Evolutionary conservation across 1,140 invertebrate species (phyloP).

Genomic region (Argopecten irradians): DNA sequence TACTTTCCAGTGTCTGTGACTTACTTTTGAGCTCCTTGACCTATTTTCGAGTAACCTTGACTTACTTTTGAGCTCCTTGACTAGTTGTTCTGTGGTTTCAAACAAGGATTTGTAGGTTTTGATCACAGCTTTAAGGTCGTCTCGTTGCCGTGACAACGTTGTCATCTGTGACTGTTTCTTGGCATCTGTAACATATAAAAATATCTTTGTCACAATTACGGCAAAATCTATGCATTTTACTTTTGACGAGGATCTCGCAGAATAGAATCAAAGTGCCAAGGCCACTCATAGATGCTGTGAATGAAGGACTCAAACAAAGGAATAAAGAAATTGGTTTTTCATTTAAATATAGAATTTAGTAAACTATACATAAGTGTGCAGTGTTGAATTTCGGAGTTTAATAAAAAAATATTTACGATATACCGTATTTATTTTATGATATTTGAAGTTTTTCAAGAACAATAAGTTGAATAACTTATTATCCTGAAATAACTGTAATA

Average conservation of each 20-base stretch:
- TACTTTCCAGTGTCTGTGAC: conserved; percentile 57
- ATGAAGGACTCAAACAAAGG: too few relatives aligned
- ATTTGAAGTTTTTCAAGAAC: too few relatives aligned
- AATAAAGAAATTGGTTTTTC: too few relatives aligned
- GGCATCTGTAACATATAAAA: conserved; percentile 69
- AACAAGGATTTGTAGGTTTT: conserved; percentile 74
- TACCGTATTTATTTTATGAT: too few relatives aligned
- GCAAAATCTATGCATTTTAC: not conserved
- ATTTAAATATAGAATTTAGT: too few relatives aligned
- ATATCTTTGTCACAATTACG: not conserved
- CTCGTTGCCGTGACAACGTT: conserved; percentile 73
- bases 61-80: conserved; percentile 75
- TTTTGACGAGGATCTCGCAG: not conserved
- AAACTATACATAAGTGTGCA: too few relatives aligned
- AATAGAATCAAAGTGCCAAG: too few relatives aligned
- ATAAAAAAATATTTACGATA: too few relatives aligned
- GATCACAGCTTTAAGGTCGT: conserved; percentile 69
- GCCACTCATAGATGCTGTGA: too few relatives aligned
- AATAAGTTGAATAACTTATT: too few relatives aligned
- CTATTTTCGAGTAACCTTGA: not conserved
- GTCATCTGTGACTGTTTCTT: conserved; percentile 76
- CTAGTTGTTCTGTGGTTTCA: conserved; percentile 73
- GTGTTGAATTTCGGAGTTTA: too few relatives aligned
- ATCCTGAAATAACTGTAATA: too few relatives aligned
- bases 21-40: not conserved